Percentiles rank a stretch among this genome's conserved stretches.
Conservation (phyloP, 2,797 vertebrate genomes). For the Mycteria americana region DNA sequence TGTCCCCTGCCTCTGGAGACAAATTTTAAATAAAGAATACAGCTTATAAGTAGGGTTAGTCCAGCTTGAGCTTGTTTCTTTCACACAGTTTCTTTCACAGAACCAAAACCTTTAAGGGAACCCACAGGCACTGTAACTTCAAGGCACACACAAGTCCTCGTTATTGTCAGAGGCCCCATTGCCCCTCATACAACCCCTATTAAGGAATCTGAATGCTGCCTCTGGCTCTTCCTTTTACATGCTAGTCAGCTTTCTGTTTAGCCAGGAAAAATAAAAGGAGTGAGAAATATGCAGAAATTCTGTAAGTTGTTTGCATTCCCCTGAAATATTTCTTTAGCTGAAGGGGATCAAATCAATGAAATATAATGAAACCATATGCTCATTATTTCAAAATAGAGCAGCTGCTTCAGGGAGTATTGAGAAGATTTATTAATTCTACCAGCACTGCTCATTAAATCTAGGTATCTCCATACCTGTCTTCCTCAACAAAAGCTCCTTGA, state of each 20-base stretch:
- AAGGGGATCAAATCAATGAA: slow-evolving; percentile 79
- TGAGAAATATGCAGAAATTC: slow-evolving; percentile 67
- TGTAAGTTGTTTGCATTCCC: slow-evolving; percentile 72
- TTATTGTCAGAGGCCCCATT: slow-evolving; percentile 7
- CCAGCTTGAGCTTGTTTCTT: not conserved
- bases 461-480: slow-evolving; percentile 71
- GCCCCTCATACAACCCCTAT: not conserved
- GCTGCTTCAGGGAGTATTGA: slow-evolving; percentile 75
- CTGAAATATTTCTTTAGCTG: slow-evolving; percentile 76
- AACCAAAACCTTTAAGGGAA: not conserved
- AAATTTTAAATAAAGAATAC: not conserved
- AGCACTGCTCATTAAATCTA: slow-evolving; percentile 70
- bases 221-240: slow-evolving; percentile 48
- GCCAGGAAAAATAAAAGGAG: slow-evolving; percentile 61
- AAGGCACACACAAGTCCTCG: not conserved
- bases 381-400: slow-evolving; percentile 77
- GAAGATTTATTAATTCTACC: slow-evolving; percentile 78
- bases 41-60: not conserved
- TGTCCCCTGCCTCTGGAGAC: not conserved
- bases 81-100: not conserved
- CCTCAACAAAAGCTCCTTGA: slow-evolving; percentile 61
- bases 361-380: slow-evolving; percentile 81
- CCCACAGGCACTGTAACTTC: not conserved
- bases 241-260: slow-evolving; percentile 60
- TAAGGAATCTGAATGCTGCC: slow-evolving; percentile 28